Evolutionary conservation across 2,113 vertebrate genomes (phyloP).

Genomic region (Glaucomys volans): DNA sequence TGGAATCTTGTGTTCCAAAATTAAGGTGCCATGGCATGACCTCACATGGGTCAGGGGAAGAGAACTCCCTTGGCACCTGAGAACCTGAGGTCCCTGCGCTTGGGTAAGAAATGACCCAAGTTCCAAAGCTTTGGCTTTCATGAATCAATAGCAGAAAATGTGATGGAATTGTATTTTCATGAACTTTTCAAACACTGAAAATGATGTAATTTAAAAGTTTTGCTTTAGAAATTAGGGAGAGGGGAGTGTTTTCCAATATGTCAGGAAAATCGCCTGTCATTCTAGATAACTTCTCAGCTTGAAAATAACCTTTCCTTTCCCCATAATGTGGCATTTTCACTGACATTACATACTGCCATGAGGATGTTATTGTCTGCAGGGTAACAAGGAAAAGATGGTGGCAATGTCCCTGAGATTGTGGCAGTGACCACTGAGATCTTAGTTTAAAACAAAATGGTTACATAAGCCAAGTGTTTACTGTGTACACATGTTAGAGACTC

Average conservation of each 20-base stretch:
- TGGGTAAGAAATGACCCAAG: neutral
- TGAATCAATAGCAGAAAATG: neutral
- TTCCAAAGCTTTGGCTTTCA: constrained; percentile 5
- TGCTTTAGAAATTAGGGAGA: neutral
- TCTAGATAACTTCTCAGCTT: constrained; percentile 10
- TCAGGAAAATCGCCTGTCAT: constrained; percentile 25
- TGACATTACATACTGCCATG: neutral
- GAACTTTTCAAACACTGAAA: constrained; percentile 41
- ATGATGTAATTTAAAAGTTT: neutral
- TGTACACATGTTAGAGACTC: neutral
- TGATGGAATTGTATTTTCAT: neutral
- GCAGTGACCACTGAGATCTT: neutral
- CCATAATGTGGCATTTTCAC: neutral
- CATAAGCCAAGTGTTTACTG: neutral
- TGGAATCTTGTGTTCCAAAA: neutral
- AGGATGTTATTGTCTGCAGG: neutral
- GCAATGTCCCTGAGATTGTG: neutral
- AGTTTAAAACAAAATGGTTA: constrained; percentile 25
- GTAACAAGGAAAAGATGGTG: neutral
- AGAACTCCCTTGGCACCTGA: neutral
- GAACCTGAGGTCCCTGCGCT: neutral
- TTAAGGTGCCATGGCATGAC: neutral
- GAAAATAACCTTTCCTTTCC: neutral
- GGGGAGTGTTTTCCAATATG: neutral
- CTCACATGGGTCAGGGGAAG: neutral